These are phyloP conservation scores for Phoxinus phoxinus DNA, from an alignment of 2,113 vertebrate genomes.

Conservation along the genomic window DNA sequence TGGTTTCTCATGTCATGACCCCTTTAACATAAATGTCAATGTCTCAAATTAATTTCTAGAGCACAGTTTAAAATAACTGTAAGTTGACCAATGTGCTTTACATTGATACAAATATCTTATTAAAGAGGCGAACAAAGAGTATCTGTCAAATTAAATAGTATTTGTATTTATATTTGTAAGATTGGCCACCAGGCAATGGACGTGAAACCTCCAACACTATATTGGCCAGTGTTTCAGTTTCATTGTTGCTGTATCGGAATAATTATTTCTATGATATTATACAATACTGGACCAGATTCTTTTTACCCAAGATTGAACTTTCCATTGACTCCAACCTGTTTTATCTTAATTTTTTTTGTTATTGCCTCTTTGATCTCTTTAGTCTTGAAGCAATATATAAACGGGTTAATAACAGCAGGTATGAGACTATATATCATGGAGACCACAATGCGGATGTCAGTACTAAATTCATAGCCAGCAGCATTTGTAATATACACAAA, in stretches of 20 bases:
- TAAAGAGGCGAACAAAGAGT: background rate
- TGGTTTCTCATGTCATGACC: too few species aligned
- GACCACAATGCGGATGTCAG: constrained; percentile 65
- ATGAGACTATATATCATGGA: constrained; percentile 71
- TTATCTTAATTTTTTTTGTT: constrained; percentile 46
- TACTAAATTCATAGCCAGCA: constrained; percentile 58
- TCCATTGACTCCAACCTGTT: constrained; percentile 42
- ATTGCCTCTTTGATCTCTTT: constrained; percentile 68
- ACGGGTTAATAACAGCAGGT: constrained; percentile 71
- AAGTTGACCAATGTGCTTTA: too few species aligned
- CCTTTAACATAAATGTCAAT: background rate
- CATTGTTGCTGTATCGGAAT: background rate
- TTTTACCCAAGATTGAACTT: constrained; percentile 10
- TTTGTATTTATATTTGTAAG: background rate
- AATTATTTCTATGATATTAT: background rate
- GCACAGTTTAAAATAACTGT: too few species aligned
- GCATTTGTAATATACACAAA: constrained; percentile 67
- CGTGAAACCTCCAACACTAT: too few species aligned
- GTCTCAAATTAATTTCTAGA: too few species aligned
- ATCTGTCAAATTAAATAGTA: background rate
- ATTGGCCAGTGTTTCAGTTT: too few species aligned
- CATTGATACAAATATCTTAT: background rate
- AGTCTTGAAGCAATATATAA: constrained; percentile 75
- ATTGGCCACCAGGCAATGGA: too few species aligned
- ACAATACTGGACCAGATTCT: background rate